Conservation (phyloP, 2,113 vertebrate species). For the Hemichromis elongatus region DNA sequence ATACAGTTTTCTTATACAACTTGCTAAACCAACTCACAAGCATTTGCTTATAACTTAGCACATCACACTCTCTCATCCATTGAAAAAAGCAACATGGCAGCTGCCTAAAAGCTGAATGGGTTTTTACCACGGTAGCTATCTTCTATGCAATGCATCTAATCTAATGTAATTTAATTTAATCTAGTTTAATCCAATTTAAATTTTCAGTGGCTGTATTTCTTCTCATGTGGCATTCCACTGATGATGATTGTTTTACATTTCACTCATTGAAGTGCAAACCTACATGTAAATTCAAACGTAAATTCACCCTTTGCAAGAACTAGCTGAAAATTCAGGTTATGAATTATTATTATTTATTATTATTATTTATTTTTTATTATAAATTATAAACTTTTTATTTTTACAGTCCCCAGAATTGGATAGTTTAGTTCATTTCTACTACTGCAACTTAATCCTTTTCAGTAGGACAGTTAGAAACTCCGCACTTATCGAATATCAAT, state of each 20-base stretch:
- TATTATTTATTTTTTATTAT: too few relatives aligned
- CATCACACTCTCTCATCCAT: background rate
- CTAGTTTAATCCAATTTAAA: background rate
- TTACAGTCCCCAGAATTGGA: background rate
- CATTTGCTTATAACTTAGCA: background rate
- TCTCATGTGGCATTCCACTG: background rate
- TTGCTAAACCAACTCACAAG: background rate
- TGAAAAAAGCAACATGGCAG: background rate
- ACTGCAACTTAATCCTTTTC: background rate
- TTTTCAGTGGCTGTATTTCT: background rate
- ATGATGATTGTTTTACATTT: background rate
- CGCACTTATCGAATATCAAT: background rate
- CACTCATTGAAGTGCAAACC: background rate
- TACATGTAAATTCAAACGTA: background rate
- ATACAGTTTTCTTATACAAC: background rate
- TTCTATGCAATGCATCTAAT: background rate
- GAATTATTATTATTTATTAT: too few relatives aligned
- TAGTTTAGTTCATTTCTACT: background rate
- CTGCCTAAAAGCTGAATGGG: background rate
- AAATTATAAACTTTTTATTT: background rate
- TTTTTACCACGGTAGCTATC: background rate
- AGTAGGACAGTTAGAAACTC: background rate
- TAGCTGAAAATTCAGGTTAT: background rate
- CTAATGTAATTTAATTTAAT: background rate
- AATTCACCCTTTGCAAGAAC: background rate